Conservation (phyloP, 2,113 vertebrate genomes). For the Chinchilla lanigera region DNA sequence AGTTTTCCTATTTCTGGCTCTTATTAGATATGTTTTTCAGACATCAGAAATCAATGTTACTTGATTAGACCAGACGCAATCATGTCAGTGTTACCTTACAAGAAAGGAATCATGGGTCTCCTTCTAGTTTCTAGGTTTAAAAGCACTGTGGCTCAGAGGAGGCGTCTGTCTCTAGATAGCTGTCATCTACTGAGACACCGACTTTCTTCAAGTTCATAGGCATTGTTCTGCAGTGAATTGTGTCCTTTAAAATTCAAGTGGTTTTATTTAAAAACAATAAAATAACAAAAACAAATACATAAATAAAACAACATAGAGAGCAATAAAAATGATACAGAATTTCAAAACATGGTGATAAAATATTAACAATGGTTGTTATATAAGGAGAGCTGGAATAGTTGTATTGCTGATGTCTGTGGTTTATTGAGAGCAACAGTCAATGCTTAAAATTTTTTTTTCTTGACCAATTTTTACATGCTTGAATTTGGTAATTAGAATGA, state of each 20-base stretch:
- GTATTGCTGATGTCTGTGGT: too few relatives aligned
- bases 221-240: accelerated
- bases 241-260: neutral
- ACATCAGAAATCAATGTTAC: neutral
- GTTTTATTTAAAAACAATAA: too few relatives aligned
- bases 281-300: too few relatives aligned
- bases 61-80: neutral
- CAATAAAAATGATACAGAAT: too few relatives aligned
- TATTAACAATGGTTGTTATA: too few relatives aligned
- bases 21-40: neutral
- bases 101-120: neutral
- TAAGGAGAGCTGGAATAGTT: too few relatives aligned
- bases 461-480: too few relatives aligned
- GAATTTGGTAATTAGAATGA: too few relatives aligned
- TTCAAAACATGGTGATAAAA: too few relatives aligned
- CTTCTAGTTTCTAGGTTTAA: neutral
- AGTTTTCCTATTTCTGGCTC: neutral
- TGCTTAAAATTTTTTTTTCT: too few relatives aligned
- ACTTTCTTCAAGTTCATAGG: neutral
- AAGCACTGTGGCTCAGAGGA: neutral
- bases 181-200: neutral
- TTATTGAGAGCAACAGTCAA: too few relatives aligned
- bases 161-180: neutral
- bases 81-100: neutral
- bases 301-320: too few relatives aligned